phyloP scores from a whole-genome alignment of 2,113 vertebrate genomes.

The Menura novaehollandiae region DNA sequence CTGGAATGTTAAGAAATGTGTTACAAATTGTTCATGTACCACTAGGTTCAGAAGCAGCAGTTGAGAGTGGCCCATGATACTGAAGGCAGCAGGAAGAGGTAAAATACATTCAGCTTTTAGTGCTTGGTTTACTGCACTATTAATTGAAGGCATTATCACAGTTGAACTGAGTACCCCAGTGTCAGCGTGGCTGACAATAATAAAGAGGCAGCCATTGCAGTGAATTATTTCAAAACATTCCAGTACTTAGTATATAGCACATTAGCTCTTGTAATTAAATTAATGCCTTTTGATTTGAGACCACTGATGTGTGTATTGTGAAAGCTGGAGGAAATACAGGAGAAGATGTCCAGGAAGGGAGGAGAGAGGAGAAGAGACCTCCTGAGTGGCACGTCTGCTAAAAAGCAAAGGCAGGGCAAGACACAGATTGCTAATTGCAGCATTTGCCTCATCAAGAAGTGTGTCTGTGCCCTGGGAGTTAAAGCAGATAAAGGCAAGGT shows the following conservation, averaged over 20 bases:
- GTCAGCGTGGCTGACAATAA: background rate
- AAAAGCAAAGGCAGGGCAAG: background rate
- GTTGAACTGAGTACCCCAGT: background rate
- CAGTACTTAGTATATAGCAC: background rate
- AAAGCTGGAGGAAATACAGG: background rate
- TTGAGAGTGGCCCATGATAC: background rate
- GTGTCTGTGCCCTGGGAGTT: background rate
- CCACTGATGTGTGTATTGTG: background rate
- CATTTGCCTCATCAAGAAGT: background rate
- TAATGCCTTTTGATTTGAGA: background rate
- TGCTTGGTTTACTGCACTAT: background rate
- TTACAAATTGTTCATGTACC: background rate
- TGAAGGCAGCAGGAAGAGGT: background rate
- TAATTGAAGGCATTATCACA: conserved; percentile 5
- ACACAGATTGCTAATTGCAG: background rate
- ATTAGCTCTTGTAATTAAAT: conserved; percentile 23
- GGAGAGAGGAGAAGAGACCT: background rate
- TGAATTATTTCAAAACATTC: background rate
- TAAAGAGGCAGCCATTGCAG: conserved; percentile 7
- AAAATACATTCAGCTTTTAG: background rate
- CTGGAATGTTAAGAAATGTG: background rate
- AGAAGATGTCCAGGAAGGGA: background rate
- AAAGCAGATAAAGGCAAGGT: background rate
- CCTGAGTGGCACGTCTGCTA: rapidly evolving
- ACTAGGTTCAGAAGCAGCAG: background rate